Conservation (phyloP, 2,113 vertebrate species). For the Oryzias celebensis region DNA sequence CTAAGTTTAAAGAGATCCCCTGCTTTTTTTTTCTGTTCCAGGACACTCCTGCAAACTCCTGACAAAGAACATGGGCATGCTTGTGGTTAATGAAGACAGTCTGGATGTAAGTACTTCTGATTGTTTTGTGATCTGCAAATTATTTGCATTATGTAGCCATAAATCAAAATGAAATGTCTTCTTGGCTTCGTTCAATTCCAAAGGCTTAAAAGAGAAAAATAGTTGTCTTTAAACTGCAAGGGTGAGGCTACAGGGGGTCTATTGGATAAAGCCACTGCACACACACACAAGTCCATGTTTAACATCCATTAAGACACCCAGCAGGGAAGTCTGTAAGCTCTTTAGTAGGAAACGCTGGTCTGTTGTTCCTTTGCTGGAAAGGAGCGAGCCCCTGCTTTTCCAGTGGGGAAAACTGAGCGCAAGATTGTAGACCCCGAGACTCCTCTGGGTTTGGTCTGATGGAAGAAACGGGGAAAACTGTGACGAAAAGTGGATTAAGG, state of each 20-base stretch:
- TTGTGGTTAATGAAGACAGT: slow-evolving; percentile 94
- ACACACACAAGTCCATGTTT: slow-evolving; percentile 32
- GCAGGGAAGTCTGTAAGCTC: slow-evolving; percentile 61
- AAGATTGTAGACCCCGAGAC: slow-evolving; percentile 37
- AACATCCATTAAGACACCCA: slow-evolving; percentile 51
- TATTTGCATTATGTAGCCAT: too few species aligned
- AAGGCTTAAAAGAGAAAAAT: background rate
- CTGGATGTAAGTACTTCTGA: slow-evolving; percentile 89
- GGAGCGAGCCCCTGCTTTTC: slow-evolving; percentile 49
- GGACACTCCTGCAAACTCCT: slow-evolving; percentile 97
- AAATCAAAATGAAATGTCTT: too few species aligned
- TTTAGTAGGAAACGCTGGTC: slow-evolving; percentile 64
- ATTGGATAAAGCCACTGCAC: slow-evolving; percentile 28
- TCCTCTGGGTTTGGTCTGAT: slow-evolving; percentile 27
- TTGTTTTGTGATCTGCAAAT: background rate
- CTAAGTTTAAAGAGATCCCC: background rate
- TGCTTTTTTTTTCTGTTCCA: slow-evolving; percentile 58
- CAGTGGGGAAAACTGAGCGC: slow-evolving; percentile 20
- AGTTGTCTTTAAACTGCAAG: slow-evolving; percentile 14
- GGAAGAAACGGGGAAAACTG: slow-evolving; percentile 6
- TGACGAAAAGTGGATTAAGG: slow-evolving; percentile 14
- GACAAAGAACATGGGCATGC: slow-evolving; percentile 95
- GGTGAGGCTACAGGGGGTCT: slow-evolving; percentile 37
- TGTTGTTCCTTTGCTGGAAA: slow-evolving; percentile 66
- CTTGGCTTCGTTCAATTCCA: too few species aligned